phyloP scores from a whole-genome alignment of 2,113 vertebrate genomes.

The Tragelaphus buxtoni region DNA sequence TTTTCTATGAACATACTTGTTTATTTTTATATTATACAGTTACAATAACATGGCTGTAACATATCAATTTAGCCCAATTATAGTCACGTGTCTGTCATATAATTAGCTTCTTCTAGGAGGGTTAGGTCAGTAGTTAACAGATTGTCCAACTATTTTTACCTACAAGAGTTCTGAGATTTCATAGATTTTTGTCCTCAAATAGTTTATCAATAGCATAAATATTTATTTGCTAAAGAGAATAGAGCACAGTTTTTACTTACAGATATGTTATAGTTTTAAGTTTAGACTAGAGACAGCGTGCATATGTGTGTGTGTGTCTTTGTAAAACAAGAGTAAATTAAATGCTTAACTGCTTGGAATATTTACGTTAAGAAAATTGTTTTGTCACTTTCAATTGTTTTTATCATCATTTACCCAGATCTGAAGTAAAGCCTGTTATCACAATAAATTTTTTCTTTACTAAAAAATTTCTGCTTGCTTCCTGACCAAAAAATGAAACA shows the following conservation, averaged over 20 bases:
- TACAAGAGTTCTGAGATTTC: neutral
- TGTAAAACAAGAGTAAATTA: neutral
- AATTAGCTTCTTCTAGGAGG: constrained; percentile 9
- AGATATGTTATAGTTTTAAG: neutral
- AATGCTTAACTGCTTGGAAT: neutral
- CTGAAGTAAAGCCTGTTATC: neutral
- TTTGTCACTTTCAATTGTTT: neutral
- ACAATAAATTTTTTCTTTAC: neutral
- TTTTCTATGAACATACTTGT: neutral
- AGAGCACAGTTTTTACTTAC: neutral
- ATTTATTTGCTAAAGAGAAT: neutral
- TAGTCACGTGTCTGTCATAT: neutral
- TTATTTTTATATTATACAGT: constrained; percentile 6
- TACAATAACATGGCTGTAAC: neutral
- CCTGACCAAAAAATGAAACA: neutral
- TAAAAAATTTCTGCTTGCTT: neutral
- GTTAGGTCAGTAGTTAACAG: neutral
- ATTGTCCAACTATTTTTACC: neutral
- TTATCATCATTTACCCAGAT: neutral
- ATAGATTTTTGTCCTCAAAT: neutral
- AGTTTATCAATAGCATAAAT: neutral
- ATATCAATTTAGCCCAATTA: neutral
- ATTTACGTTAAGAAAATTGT: neutral
- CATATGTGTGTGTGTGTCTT: neutral
- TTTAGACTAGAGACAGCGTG: neutral